phyloP scores from a whole-genome alignment of 2,888 invertebrate species.

The Aspidapion aeneum region DNA sequence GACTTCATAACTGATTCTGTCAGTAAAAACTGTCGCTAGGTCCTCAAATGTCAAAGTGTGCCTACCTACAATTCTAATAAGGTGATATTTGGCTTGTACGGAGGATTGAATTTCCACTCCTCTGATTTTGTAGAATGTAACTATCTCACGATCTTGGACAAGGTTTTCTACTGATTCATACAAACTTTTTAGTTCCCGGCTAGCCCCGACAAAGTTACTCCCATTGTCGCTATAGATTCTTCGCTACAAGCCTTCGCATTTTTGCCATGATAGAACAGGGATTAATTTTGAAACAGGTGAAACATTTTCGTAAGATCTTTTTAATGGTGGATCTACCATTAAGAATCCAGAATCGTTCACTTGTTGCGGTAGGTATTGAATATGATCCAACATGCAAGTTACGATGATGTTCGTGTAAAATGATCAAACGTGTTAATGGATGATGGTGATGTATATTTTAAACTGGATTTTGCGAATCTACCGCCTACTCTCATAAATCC shows the following conservation, averaged over 20 bases:
- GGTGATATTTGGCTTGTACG: slow-evolving; percentile 9
- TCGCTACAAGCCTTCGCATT: no score
- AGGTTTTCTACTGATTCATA: slow-evolving; percentile 3
- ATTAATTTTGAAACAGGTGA: slow-evolving; percentile 15
- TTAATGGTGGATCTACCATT: slow-evolving; percentile 11
- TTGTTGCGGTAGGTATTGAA: slow-evolving; percentile 6
- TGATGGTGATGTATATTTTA: slow-evolving; percentile 14
- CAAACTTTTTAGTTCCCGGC: slow-evolving; percentile 13
- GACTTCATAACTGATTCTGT: not conserved
- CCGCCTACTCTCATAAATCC: slow-evolving; percentile 18
- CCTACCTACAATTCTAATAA: slow-evolving; percentile 8
- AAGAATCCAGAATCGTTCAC: slow-evolving; percentile 17
- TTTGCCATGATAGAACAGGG: slow-evolving; percentile 4
- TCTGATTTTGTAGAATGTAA: no score
- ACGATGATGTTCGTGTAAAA: slow-evolving; percentile 13
- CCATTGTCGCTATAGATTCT: slow-evolving; percentile 20
- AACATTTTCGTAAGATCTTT: slow-evolving; percentile 11
- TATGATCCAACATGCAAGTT: slow-evolving; percentile 21
- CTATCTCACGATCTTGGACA: slow-evolving; percentile 9
- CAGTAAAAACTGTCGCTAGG: not conserved
- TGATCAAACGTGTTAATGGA: slow-evolving; percentile 14
- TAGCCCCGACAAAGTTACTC: slow-evolving; percentile 19
- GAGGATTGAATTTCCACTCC: slow-evolving; percentile 13
- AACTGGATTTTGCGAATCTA: slow-evolving; percentile 5
- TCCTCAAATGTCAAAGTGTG: slow-evolving; percentile 10